Conservation (phyloP, 2,797 vertebrate genomes). For the Scarus forsteni region DNA sequence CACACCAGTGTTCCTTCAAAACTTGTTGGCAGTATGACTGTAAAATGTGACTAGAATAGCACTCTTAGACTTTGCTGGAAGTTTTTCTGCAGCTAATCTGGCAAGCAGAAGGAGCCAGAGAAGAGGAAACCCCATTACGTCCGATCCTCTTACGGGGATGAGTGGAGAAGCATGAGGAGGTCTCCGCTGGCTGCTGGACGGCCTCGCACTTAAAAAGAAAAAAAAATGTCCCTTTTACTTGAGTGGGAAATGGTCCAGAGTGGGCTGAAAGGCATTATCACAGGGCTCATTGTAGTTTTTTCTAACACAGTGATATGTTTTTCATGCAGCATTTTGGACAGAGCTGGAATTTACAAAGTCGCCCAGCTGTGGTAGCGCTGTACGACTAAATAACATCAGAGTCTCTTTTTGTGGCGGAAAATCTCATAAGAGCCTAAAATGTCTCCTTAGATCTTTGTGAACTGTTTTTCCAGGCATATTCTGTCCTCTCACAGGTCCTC, state of each 20-base stretch:
- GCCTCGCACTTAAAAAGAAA: constrained; percentile 62
- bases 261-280: constrained; percentile 46
- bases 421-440: constrained; percentile 12
- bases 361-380: constrained; percentile 32
- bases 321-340: constrained; percentile 39
- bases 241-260: constrained; percentile 35
- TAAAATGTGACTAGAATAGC: constrained; percentile 65
- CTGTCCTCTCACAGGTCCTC: constrained; percentile 20
- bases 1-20: constrained; percentile 50
- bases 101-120: constrained; percentile 63
- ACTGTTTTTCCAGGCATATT: constrained; percentile 20
- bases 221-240: constrained; percentile 52
- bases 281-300: constrained; percentile 44
- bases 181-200: constrained; percentile 61
- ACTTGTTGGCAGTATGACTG: constrained; percentile 51
- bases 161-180: constrained; percentile 70
- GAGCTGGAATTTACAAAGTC: constrained; percentile 31
- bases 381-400: constrained; percentile 31
- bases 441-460: constrained; percentile 36
- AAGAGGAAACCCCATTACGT: constrained; percentile 79
- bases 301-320: constrained; percentile 48
- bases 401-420: constrained; percentile 18
- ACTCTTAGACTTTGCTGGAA: constrained; percentile 59
- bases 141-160: constrained; percentile 78
- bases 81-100: constrained; percentile 67